A percentile compares a stretch with the other conserved stretches of the same genome.
These are phyloP conservation scores for Dendroctonus ponderosae DNA, from an alignment of 1,140 invertebrate species.

Conservation along the genomic window DNA sequence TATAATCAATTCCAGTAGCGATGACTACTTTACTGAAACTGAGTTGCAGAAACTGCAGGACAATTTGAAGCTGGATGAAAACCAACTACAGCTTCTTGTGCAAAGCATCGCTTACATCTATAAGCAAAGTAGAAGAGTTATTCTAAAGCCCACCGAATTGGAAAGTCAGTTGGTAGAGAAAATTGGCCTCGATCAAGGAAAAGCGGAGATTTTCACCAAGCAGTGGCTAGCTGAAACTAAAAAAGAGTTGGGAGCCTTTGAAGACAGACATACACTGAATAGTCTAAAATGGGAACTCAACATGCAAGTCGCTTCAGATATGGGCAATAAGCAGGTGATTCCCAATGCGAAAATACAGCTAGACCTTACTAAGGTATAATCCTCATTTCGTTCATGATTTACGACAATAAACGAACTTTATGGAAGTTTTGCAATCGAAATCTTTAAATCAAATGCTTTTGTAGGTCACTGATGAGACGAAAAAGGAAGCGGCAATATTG, in stretches of 20 bases:
- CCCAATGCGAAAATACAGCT: constrained; percentile 40
- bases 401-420: neutral
- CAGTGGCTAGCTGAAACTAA: constrained; percentile 42
- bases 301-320: constrained; percentile 39
- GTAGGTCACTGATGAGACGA: constrained; percentile 20
- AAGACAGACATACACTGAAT: constrained; percentile 40
- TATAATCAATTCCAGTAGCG: constrained; percentile 35
- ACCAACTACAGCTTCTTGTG: constrained; percentile 39
- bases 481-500: constrained; percentile 38
- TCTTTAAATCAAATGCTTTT: constrained; percentile 7
- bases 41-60: constrained; percentile 42
- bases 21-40: constrained; percentile 36
- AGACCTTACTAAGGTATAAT: constrained; percentile 35
- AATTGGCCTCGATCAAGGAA: constrained; percentile 40
- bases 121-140: constrained; percentile 42
- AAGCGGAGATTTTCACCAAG: constrained; percentile 47
- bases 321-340: constrained; percentile 33
- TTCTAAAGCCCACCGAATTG: constrained; percentile 45
- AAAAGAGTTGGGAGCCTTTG: constrained; percentile 43
- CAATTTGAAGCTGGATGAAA: constrained; percentile 35
- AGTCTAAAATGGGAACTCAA: constrained; percentile 45
- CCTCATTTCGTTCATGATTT: neutral
- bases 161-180: constrained; percentile 42
- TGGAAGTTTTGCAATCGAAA: neutral
- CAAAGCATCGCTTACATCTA: constrained; percentile 44